phyloP scores from a whole-genome alignment of 2,797 vertebrate species.

The Novumbra hubbsi region DNA sequence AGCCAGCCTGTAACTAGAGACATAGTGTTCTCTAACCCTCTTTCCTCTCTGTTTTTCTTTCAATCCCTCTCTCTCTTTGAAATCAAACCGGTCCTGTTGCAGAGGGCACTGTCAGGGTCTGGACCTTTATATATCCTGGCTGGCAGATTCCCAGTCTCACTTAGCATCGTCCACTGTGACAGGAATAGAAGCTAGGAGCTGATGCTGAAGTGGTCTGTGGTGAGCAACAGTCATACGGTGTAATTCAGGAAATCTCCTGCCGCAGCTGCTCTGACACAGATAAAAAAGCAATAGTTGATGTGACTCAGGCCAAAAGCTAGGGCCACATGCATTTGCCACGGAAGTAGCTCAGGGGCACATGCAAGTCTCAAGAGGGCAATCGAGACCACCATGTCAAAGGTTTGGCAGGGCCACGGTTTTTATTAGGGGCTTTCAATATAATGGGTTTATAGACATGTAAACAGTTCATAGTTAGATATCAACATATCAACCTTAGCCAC shows the following conservation, averaged over 20 bases:
- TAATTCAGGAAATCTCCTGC: conserved; percentile 29
- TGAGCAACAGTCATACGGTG: background rate
- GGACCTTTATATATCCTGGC: conserved; percentile 25
- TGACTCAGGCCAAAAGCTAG: conserved; percentile 26
- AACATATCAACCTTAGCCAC: background rate
- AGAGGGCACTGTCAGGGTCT: conserved; percentile 10
- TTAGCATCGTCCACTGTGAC: conserved; percentile 23
- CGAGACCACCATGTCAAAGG: background rate
- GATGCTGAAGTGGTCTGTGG: conserved; percentile 19
- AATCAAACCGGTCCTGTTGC: conserved; percentile 23
- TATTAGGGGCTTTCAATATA: background rate
- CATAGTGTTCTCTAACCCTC: background rate
- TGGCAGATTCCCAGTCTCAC: conserved; percentile 31
- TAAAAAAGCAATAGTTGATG: conserved; percentile 30
- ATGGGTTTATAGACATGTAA: background rate
- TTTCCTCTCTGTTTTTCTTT: no score
- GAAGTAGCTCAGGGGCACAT: background rate
- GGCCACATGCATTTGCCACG: background rate
- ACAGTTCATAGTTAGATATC: background rate
- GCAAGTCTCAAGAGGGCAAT: background rate
- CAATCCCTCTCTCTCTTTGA: conserved; percentile 9
- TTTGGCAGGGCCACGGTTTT: background rate
- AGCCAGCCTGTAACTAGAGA: conserved; percentile 22
- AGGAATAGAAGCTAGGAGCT: conserved; percentile 32
- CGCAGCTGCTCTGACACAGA: conserved; percentile 30